These are phyloP conservation scores for Acrocera orbiculus DNA, from an alignment of 2,888 invertebrate genomes.

Conservation along the genomic window DNA sequence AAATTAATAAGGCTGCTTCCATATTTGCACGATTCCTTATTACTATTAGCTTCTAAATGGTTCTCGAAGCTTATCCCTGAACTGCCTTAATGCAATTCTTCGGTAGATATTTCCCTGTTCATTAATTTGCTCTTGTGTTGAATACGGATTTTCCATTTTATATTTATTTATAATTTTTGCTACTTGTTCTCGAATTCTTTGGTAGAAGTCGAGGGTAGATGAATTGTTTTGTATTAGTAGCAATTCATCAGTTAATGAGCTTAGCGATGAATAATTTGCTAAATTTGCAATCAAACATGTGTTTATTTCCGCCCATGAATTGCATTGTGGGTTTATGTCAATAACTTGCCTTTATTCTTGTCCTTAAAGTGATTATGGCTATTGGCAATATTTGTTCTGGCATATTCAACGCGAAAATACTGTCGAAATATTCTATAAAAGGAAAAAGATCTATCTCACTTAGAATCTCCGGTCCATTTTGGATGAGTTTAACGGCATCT, in stretches of 20 bases:
- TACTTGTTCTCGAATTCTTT: constrained; percentile 1
- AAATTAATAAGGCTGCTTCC: constrained; percentile 1
- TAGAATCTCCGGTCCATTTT: not conserved
- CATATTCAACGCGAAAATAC: not conserved
- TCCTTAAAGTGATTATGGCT: not conserved
- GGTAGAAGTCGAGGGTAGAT: not conserved
- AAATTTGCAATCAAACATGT: not conserved
- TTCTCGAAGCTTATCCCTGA: not conserved
- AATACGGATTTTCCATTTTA: not conserved
- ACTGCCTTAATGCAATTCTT: not conserved
- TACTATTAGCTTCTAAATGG: not conserved
- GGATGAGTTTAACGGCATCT: not conserved
- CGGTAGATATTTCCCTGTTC: not conserved
- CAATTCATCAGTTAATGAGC: not conserved
- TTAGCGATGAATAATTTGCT: not conserved
- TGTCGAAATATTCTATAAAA: not conserved
- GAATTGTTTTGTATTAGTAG: not conserved
- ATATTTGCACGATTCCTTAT: not conserved
- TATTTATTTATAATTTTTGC: constrained; percentile 1
- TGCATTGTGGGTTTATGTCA: not conserved
- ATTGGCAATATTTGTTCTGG: not conserved
- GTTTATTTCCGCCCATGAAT: not conserved
- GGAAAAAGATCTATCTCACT: not conserved
- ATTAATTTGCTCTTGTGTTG: not conserved
- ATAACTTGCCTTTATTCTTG: not conserved